phyloP scores from a whole-genome alignment of 2,113 vertebrate species.

The Festucalex cinctus region DNA sequence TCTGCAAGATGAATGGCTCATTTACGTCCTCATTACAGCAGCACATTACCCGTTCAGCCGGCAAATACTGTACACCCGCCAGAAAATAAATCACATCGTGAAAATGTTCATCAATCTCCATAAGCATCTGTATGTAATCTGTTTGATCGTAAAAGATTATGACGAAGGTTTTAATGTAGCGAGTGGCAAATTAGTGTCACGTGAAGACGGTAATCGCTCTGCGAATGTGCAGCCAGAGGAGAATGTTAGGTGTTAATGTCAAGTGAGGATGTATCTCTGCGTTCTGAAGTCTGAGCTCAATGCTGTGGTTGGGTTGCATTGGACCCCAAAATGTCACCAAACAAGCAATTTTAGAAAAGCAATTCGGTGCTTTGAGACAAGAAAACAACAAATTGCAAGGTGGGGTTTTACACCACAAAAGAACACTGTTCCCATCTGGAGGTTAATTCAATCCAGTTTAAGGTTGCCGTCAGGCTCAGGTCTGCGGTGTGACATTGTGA shows the following conservation, averaged over 20 bases:
- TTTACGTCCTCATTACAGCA: slow-evolving; percentile 63
- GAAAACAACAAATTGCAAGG: slow-evolving; percentile 35
- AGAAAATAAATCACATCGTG: slow-evolving; percentile 59
- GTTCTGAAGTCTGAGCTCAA: slow-evolving; percentile 28
- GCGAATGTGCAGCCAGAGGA: slow-evolving; percentile 10
- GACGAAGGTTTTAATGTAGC: slow-evolving; percentile 49
- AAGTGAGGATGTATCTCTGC: slow-evolving; percentile 21
- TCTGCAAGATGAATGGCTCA: slow-evolving; percentile 63
- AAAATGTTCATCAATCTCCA: slow-evolving; percentile 66
- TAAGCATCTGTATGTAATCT: slow-evolving; percentile 60
- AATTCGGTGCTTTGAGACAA: slow-evolving; percentile 19
- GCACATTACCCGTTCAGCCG: slow-evolving; percentile 51
- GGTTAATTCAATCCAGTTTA: slow-evolving; percentile 73
- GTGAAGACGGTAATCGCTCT: slow-evolving; percentile 30
- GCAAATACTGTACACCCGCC: slow-evolving; percentile 35
- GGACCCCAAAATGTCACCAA: slow-evolving; percentile 40
- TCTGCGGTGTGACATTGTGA: slow-evolving; percentile 70
- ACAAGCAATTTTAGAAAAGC: slow-evolving; percentile 42
- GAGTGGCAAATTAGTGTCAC: slow-evolving; percentile 56
- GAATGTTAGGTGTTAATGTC: slow-evolving; percentile 13
- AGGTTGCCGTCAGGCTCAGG: slow-evolving; percentile 64
- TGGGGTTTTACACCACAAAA: slow-evolving; percentile 48
- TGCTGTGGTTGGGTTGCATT: slow-evolving; percentile 27
- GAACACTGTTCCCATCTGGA: slow-evolving; percentile 51
- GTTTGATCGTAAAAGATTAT: slow-evolving; percentile 57